Evolutionary conservation across 2,797 vertebrate genomes (phyloP).

Genomic region (Ispidina picta): DNA sequence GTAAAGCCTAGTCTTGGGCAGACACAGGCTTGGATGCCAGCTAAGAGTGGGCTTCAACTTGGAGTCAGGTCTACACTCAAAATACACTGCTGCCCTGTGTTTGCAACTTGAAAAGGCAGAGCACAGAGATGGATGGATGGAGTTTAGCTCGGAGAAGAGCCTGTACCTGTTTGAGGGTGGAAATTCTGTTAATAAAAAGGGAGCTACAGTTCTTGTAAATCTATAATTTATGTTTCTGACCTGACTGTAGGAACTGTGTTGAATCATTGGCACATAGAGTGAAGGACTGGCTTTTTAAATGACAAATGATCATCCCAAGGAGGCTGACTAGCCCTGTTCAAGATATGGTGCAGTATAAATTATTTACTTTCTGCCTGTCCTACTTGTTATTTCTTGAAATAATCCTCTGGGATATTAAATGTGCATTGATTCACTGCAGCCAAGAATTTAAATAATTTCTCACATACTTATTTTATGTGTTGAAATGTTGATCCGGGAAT

Average conservation of each 20-base stretch:
- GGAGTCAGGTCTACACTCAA: accelerated
- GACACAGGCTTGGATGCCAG: neutral
- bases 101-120: neutral
- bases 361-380: slow-evolving; percentile 38
- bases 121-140: neutral
- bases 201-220: neutral
- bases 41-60: neutral
- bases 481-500: slow-evolving; percentile 33
- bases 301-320: neutral
- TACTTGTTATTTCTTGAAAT: slow-evolving; percentile 56
- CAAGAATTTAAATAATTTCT: slow-evolving; percentile 43
- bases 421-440: slow-evolving; percentile 31
- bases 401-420: slow-evolving; percentile 30
- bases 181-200: neutral
- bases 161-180: neutral
- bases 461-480: slow-evolving; percentile 41
- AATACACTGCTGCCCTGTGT: neutral
- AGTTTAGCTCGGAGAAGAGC: neutral
- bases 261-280: neutral
- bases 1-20: neutral
- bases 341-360: slow-evolving; percentile 29
- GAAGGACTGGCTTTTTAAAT: neutral
- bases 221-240: neutral
- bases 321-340: neutral
- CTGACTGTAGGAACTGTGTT: neutral